Evolutionary conservation across 2,797 vertebrate species (phyloP), one percentile per base, ranked within the genome.

Genomic region (Acanthis flammea): DNA sequence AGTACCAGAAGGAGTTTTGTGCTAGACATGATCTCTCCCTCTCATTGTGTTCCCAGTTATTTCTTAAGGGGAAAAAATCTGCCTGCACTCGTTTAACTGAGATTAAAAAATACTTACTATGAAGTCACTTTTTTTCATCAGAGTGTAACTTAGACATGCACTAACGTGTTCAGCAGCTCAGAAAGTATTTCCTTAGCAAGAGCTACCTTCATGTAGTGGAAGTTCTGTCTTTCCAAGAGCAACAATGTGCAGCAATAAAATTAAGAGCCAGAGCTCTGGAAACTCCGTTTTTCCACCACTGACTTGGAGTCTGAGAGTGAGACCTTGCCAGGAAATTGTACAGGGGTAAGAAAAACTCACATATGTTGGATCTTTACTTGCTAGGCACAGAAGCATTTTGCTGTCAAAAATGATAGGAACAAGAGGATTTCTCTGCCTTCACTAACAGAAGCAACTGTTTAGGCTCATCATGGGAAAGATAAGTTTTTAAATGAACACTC

Each of bases 121-220:
- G 89, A 97, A 97, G 95, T 96, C 89, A 94, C 66, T 73, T 78
- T 78, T 83, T 94, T 86, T 96, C 87, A 80, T 81, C 86, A 76
- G 61, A 70, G 70, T 3, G 60, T 92, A 94, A 73, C 87, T 75
- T n/a, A 78, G 92, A 78, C 82, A 81, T 86, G 95, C 55, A 81
- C 47, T 60, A 92, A 96, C 95, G 0, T 80, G 89, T 86, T 94
- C 73, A 68, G 63, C 87, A 88, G 76, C 70, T 91, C 89, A 90
- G 89, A 93, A 97, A 63, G 55, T 81, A 90, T 96, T 92, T 94
- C 79, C 66, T 96, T 81, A 86, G 73, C 79, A 94, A 81, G 88
- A 90, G 66, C 66, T 75, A 17, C 79, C 45, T 78, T 92, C 33
- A 0, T 88, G 55, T 84, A 86, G 94, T 96, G 94, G 87, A 97